A percentile compares a stretch with the other conserved stretches of the same genome.
Conservation (phyloP, 2,888 invertebrate genomes). For the Drosophila eohydei region DNA sequence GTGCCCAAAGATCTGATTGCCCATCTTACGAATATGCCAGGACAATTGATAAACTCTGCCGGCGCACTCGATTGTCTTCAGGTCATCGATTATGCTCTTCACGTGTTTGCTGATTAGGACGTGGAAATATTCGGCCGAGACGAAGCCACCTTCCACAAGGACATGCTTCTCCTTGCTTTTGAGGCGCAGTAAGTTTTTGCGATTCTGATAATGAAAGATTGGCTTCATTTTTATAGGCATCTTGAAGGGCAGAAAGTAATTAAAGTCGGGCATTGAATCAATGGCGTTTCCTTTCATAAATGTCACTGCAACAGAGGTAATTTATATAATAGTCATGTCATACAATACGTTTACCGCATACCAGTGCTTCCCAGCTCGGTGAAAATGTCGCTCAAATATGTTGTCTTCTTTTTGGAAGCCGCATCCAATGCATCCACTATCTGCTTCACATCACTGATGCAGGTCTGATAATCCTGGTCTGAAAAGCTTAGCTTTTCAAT, state of each 20-base stretch:
- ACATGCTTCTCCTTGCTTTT: conserved; percentile 4
- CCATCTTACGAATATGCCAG: conserved; percentile 1
- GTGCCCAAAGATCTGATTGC: conserved; percentile 2
- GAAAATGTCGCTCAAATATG: conserved; percentile 3
- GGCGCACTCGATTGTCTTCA: not conserved
- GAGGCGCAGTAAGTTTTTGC: not conserved
- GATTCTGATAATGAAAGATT: not conserved
- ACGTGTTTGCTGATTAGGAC: not conserved
- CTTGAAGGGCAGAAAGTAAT: conserved; percentile 7
- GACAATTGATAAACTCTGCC: not conserved
- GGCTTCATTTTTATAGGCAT: conserved; percentile 7
- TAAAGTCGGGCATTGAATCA: conserved; percentile 1
- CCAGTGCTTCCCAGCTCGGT: conserved; percentile 4
- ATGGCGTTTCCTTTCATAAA: conserved; percentile 6
- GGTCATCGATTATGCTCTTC: not conserved
- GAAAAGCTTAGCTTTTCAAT: conserved; percentile 10
- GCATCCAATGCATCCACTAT: not conserved
- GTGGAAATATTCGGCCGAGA: not conserved
- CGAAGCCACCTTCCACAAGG: conserved; percentile 1
- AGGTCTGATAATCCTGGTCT: not conserved
- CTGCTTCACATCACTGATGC: not conserved
- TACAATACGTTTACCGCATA: not conserved
- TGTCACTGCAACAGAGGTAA: not conserved
- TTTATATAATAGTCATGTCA: not conserved
- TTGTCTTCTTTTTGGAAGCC: not conserved